Base-by-base conservation (phyloP, 2,888 invertebrate species). In the Arge pagana region DNA sequence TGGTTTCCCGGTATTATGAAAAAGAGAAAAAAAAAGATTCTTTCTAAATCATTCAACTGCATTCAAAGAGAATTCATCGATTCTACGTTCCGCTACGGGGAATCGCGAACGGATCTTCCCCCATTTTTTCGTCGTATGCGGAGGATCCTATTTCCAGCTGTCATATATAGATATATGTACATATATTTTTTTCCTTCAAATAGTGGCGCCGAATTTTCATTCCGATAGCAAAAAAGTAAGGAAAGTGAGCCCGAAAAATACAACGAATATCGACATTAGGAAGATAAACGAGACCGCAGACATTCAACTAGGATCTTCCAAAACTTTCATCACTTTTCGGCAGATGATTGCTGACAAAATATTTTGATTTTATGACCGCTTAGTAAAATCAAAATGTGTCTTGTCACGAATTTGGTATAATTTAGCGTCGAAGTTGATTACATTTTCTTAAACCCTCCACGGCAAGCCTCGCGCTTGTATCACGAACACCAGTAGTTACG, bases 341-440 rank as follows among this genome's bases (percentile, higher is more conserved):
- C n/a, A n/a, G n/a, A n/a, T n/a, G n/a, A n/a, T 4, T 13, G 24
- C 15, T 15, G 30, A 30, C 23, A 40, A 13, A 13, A 40, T 28
- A 41, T 40, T 50, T 41, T 40, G 31, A 13, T 50, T 50, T 50
- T 50, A 50, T 33, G 50, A 50, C 50, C 50, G 50, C 50, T 50
- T 30, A 13, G 40, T 40, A 50, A 50, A 50, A 50, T 33, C 31
- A 37, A 50, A 50, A 24, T 37, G 18, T 15, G 8, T 11, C 13
- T 11, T 4, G 33, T 35, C 10, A 15, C 8, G 13, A 18, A 30
- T 42, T 42, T 18, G 30, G 42, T 31, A 42, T 42, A 21, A 39
- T 23, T 30, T 42, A 7, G 31, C 21, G 24, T 42, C 10, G 28
- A 28, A n/a, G 18, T 42, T 30, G 19, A 42, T 10, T 10, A 10